Evolutionary conservation across 2,888 invertebrate species (phyloP), one percentile per base, ranked within the genome.

Genomic region (Lysandra bellargus): DNA sequence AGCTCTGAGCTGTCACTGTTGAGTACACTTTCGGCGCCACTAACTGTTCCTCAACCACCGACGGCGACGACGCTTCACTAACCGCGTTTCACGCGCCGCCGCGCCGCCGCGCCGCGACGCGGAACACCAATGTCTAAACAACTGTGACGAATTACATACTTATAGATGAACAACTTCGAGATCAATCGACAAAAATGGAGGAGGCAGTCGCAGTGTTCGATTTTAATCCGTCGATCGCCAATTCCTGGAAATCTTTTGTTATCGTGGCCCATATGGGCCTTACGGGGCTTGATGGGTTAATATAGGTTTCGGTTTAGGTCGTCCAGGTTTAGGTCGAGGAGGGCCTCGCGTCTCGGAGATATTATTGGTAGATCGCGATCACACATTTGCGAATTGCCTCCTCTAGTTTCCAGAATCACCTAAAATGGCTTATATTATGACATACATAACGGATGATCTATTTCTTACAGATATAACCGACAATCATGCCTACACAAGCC

Each of bases 401-500:
- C 44, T 44, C 44, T 0, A 44, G 9, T 9, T 44, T 44, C 44
- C 9, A 49, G 49, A 49, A 12, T 49, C 49, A 49, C 49, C 49
- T 9, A 49, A 6, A 49, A 9, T 49, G 12, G 9, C 49, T 2
- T 9, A 49, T 9, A 12, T 40, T 44, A 44, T 7, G 9, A 49
- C 9, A 49, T 49, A 12, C 9, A 12, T 49, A 49, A 49, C 49
- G 6, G 49, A 14, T 37, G 69, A 5, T 33, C 5, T 37, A 14
- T 37, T 14, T 14, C 7, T 69, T 69, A 4, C 69, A 69, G 69
- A 33, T 69, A 33, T 14, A 17, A 30, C 9, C 64, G 30, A 17
- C 9, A 79, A 82, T 33, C 1, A 92, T 92, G 93, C 92, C 93
- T 81, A 89, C 90, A 2, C 91, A 91, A 83, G 89, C 90, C 4